Evolutionary conservation across 2,888 invertebrate genomes (phyloP).

Genomic region (Tiliacea citrago): DNA sequence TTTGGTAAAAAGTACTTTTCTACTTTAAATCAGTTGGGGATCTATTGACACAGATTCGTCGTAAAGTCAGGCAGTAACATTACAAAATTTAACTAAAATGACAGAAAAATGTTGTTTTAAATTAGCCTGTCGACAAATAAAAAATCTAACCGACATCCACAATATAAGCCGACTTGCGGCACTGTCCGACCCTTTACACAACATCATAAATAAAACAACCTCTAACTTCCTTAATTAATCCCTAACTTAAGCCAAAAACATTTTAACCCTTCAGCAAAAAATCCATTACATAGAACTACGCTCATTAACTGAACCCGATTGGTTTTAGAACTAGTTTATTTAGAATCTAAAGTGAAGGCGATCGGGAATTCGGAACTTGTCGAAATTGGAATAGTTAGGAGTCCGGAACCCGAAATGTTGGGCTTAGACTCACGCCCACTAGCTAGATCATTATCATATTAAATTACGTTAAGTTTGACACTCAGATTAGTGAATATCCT

Average conservation of each 20-base stretch:
- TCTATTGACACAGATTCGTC: background rate
- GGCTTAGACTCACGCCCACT: conserved; percentile 37
- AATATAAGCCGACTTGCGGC: background rate
- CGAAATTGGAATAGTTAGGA: conserved; percentile 67
- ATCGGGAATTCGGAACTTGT: conserved; percentile 64
- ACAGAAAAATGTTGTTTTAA: background rate
- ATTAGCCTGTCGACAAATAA: background rate
- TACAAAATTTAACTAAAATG: background rate
- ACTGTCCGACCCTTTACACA: background rate
- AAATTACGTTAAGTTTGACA: conserved; percentile 45
- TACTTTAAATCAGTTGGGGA: background rate
- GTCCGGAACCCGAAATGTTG: conserved; percentile 40
- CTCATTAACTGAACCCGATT: conserved; percentile 58
- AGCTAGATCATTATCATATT: conserved; percentile 55
- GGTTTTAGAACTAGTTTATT: conserved; percentile 65
- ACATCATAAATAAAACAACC: conserved; percentile 16
- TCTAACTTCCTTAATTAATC: conserved; percentile 44
- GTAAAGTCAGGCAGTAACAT: background rate
- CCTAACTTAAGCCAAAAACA: conserved; percentile 26
- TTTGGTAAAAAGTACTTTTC: background rate
- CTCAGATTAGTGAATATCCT: conserved; percentile 30
- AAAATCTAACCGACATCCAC: background rate
- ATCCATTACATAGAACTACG: conserved; percentile 56
- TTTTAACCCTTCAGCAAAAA: conserved; percentile 39
- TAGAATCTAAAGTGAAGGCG: conserved; percentile 57